These are phyloP conservation scores for Reticulitermes speratus DNA, from an alignment of 1,140 invertebrate species.

Conservation along the genomic window DNA sequence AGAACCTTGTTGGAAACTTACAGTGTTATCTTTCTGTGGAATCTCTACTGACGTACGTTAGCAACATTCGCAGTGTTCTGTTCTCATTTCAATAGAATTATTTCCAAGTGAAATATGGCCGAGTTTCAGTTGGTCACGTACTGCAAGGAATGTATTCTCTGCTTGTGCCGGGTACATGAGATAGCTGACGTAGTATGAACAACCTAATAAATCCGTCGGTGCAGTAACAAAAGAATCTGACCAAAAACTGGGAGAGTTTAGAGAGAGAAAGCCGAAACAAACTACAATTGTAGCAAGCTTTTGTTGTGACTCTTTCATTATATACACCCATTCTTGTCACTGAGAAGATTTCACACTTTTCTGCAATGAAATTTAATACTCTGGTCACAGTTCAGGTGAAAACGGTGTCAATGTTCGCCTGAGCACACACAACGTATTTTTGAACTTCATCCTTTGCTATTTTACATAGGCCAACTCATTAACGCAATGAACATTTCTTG, in stretches of 20 bases:
- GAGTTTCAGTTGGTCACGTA: background rate
- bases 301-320: no score
- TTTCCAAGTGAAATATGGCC: background rate
- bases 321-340: no score
- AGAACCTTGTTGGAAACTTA: background rate
- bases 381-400: no score
- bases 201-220: background rate
- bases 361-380: no score
- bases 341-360: no score
- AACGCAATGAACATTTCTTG: no score
- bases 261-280: background rate
- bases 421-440: no score
- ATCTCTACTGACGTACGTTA: background rate
- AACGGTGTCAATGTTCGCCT: no score
- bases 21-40: no score
- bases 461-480: no score
- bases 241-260: background rate
- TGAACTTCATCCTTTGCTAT: no score
- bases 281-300: background rate
- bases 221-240: background rate
- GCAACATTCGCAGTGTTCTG: background rate
- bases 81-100: background rate
- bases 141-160: background rate
- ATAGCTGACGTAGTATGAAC: background rate
- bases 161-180: background rate